A percentile compares a stretch with the other conserved stretches of the same genome.
These are phyloP conservation scores for Oreochromis spilurus DNA, from an alignment of 2,113 vertebrate genomes.

Conservation along the genomic window DNA sequence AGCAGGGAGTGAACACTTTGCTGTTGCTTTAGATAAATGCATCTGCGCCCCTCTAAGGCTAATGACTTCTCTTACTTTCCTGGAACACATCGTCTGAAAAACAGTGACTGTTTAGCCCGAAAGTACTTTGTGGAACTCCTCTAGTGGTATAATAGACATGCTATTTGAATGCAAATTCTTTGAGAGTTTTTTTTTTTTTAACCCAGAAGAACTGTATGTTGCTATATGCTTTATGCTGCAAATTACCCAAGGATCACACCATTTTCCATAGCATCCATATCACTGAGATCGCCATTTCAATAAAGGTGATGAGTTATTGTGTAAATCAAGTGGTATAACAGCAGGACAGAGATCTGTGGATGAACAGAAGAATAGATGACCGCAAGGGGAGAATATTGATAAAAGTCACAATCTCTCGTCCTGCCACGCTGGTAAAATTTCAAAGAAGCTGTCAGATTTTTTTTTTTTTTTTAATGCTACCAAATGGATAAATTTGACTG, in stretches of 20 bases:
- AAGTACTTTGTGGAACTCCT: neutral
- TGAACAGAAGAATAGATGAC: neutral
- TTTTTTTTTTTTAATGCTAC: neutral
- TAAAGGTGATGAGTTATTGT: neutral
- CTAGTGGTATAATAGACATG: neutral
- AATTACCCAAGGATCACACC: neutral
- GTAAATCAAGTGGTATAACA: neutral
- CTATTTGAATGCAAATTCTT: neutral
- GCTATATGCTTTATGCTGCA: neutral
- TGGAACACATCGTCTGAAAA: neutral
- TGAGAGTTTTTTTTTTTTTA: neutral
- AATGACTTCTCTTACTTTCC: constrained; percentile 14
- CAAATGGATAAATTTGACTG: neutral
- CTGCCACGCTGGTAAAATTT: neutral
- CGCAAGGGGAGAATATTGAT: neutral
- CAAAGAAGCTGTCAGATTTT: neutral
- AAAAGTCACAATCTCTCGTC: neutral
- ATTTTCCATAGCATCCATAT: neutral
- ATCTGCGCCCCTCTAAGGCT: neutral
- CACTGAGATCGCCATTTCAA: neutral
- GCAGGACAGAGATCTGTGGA: neutral
- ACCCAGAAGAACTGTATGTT: neutral
- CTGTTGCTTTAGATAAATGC: constrained; percentile 8
- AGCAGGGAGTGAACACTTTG: constrained; percentile 4
- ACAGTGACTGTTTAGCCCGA: neutral